Conservation (phyloP, 2,797 vertebrate species). For the Girardinus metallicus region DNA sequence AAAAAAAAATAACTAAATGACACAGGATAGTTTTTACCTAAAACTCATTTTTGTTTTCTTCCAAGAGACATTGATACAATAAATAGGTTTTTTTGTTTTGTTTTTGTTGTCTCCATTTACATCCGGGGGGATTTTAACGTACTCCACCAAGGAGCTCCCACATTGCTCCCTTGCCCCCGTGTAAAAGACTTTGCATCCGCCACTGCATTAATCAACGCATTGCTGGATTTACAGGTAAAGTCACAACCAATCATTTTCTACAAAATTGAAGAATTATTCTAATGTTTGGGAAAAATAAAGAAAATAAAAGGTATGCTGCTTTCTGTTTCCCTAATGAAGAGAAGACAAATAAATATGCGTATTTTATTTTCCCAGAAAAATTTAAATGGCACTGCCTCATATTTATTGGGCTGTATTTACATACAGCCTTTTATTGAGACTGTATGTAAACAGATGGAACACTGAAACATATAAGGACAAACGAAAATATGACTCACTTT, state of each 20-base stretch:
- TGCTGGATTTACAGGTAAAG: no score
- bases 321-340: background rate
- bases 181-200: no score
- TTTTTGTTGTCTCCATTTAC: no score
- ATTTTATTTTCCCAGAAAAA: background rate
- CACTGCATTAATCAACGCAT: no score
- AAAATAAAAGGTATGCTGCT: background rate
- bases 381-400: background rate
- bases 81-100: no score
- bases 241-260: background rate
- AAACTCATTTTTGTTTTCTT: no score
- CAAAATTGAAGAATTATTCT: background rate
- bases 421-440: background rate
- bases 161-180: no score
- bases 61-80: no score
- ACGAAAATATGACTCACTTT: conserved; percentile 6
- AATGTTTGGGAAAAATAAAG: background rate
- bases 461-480: background rate
- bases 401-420: background rate
- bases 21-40: no score
- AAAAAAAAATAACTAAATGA: no score
- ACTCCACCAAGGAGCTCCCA: no score
- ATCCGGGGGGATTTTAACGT: no score
- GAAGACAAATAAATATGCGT: background rate
- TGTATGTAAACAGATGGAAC: background rate